Conservation (phyloP, 35 echinoderm and acorn worm species). For the Holothuria glaberrima region DNA sequence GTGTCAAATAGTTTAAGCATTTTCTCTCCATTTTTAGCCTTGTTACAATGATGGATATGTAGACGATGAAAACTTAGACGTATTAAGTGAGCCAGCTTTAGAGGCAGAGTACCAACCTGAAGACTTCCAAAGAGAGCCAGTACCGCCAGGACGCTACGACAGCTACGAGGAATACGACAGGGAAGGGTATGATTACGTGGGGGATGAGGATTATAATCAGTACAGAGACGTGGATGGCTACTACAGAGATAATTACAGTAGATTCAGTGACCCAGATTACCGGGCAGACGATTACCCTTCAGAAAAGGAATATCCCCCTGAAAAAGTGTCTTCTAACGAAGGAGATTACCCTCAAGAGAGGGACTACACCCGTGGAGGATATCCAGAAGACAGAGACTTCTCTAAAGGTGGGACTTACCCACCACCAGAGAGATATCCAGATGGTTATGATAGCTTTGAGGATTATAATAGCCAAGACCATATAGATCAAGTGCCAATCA, state of each 20-base stretch:
- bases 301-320: slow-evolving; percentile 27
- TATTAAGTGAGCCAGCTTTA: not conserved
- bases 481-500: slow-evolving; percentile 48
- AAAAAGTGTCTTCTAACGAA: not conserved
- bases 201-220: slow-evolving; percentile 44
- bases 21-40: not conserved
- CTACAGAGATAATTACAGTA: slow-evolving; percentile 27
- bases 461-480: slow-evolving; percentile 5
- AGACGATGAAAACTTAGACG: slow-evolving; percentile 31
- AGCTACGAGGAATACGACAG: slow-evolving; percentile 22
- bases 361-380: slow-evolving; percentile 4
- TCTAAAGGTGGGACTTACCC: slow-evolving; percentile 1
- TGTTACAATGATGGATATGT: slow-evolving; percentile 35
- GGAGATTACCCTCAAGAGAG: not conserved
- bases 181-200: slow-evolving; percentile 18
- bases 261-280: slow-evolving; percentile 39
- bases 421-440: slow-evolving; percentile 11
- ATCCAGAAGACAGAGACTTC: slow-evolving; percentile 22
- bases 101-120: slow-evolving; percentile 1
- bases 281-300: slow-evolving; percentile 5
- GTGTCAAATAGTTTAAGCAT: not conserved
- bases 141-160: slow-evolving; percentile 5
- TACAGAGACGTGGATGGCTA: slow-evolving; percentile 1
- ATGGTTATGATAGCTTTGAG: slow-evolving; percentile 55
- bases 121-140: not conserved